Evolutionary conservation across 2,888 invertebrate species (phyloP).

Genomic region (Eudemis profundana): DNA sequence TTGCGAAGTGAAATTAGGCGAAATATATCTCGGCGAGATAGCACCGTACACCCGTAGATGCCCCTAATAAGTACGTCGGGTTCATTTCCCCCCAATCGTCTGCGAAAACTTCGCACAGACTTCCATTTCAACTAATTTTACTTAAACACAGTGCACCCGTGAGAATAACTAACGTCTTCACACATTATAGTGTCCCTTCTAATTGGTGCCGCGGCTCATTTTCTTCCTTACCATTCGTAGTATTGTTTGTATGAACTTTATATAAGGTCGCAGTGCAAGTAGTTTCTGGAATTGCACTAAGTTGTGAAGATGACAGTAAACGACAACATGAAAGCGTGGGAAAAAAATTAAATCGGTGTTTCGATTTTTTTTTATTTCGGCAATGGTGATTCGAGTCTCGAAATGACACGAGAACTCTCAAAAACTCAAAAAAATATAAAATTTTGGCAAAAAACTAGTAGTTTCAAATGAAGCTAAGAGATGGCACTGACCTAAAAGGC

Average conservation of each 20-base stretch:
- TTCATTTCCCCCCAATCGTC: slow-evolving; percentile 11
- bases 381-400: no score
- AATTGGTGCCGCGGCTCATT: slow-evolving; percentile 63
- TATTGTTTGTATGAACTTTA: slow-evolving; percentile 24
- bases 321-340: slow-evolving; percentile 26
- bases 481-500: no score
- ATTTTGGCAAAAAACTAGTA: no score
- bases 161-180: slow-evolving; percentile 58
- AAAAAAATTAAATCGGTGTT: not conserved
- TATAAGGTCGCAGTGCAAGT: slow-evolving; percentile 29
- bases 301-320: slow-evolving; percentile 19
- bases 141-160: slow-evolving; percentile 48
- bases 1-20: no score
- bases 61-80: not conserved
- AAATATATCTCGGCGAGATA: no score
- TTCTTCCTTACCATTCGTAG: slow-evolving; percentile 43
- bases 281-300: slow-evolving; percentile 26
- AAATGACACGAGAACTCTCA: no score
- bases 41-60: no score
- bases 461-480: no score
- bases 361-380: not conserved
- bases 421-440: no score
- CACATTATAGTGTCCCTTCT: slow-evolving; percentile 62
- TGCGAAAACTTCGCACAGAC: slow-evolving; percentile 31
- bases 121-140: slow-evolving; percentile 23